Conservation (phyloP, 2,888 invertebrate genomes). For the Dilophus febrilis region DNA sequence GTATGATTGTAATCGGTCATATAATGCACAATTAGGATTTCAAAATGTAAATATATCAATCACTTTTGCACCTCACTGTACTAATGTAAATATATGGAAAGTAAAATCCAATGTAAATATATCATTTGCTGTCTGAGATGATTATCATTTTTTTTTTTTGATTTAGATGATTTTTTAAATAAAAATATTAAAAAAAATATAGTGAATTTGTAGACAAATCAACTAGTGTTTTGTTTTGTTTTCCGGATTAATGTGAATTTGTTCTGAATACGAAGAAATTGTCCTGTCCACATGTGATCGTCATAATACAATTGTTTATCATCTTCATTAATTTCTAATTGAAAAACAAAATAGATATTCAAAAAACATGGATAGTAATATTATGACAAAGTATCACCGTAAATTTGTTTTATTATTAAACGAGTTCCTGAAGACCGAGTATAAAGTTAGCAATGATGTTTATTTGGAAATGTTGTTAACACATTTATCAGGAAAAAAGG, state of each 20-base stretch:
- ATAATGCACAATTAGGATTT: no score
- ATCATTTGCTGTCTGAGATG: no score
- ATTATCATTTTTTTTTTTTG: neutral
- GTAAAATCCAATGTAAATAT: no score
- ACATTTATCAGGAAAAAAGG: slow-evolving; percentile 36
- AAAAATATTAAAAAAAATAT: no score
- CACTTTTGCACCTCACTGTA: no score
- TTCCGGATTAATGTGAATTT: neutral
- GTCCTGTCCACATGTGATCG: no score
- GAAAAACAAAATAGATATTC: slow-evolving; percentile 10
- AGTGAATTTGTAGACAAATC: neutral
- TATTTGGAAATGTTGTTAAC: slow-evolving; percentile 46
- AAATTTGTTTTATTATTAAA: neutral
- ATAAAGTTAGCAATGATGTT: slow-evolving; percentile 39
- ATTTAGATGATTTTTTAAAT: neutral
- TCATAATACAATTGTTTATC: no score
- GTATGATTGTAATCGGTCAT: no score
- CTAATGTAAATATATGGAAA: no score
- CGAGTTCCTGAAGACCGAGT: slow-evolving; percentile 29
- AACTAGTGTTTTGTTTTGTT: neutral
- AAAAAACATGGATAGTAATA: neutral
- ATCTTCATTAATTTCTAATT: no score
- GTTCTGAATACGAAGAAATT: neutral
- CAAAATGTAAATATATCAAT: no score
- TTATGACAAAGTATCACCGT: no score